Evolutionary conservation across 2,113 vertebrate genomes (phyloP), one percentile per base, ranked within the genome.

Genomic region (Tragelaphus strepsiceros): DNA sequence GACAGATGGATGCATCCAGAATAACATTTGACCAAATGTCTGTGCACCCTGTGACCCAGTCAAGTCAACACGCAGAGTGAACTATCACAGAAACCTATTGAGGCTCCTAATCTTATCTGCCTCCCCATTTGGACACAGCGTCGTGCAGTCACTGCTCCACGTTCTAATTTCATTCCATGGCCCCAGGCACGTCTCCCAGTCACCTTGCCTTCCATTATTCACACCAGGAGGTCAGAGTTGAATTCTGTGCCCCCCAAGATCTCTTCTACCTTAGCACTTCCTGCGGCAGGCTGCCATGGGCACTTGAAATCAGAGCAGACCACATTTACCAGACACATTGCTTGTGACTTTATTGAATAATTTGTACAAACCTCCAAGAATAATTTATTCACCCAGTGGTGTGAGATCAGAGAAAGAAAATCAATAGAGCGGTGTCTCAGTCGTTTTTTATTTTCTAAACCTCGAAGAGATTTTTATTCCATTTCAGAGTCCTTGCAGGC

Each of bases 361-460:
- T 97, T 96, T 96, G 94, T 94, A 94, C 90, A 97, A 97, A 96
- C 88, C 92, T 98, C 90, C 90, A 71, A 86, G 96, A 96, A 97
- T 95, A 98, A 98, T 96, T 94, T 95, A 96, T 97, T 95, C 95
- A 82, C 54, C 74, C 54, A 62, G 96, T 10, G 30, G 90, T 77
- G 56, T 88, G 94, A 97, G 94, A 85, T 32, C 0, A 81, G 84
- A 58, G 62, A 67, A 90, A 93, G 78, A 96, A 96, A 97, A 97
- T 97, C 96, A 92, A 98, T 95, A 96, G 64, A 80, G n/a, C 15
- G 7, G 30, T 90, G 90, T 97, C 95, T 98, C 81, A 53, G 97
- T 98, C 90, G 58, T 96, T 95, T 98, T 98, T 98, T 91, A 94
- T 97, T 95, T 96, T 95, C 96, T 93, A 90, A 97, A 96, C 90